Base-by-base conservation (phyloP, 2,113 vertebrate species). In the Urocynchramus pylzowi region DNA sequence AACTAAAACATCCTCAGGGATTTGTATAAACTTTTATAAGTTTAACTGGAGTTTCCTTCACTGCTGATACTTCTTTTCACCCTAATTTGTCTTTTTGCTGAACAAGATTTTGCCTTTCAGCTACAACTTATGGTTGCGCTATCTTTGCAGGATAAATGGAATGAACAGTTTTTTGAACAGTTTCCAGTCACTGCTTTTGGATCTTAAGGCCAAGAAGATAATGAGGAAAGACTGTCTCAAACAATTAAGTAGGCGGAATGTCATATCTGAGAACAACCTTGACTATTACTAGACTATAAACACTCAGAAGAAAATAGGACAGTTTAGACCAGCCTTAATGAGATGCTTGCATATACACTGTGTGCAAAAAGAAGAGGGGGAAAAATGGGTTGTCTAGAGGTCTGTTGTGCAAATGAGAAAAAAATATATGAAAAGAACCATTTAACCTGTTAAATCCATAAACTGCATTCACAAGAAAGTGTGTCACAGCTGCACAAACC, bases 71-170 rank as follows among this genome's bases (percentile, higher is more conserved):
- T 83, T 90, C 15, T n/a, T 91, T 96, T 81, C 44, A 79, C 35
- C 12, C 45, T 85, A 56, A 94, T 95, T 95, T 96, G 42, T 92
- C 65, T 90, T 84, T 87, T 89, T 5, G 11, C 70, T 76, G 75
- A 92, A 93, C 53, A 78, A 83, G 71, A 60, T 30, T 90, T 97
- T 88, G 82, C 65, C 79, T 96, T 80, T 92, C 52, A 85, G 90
- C 73, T 84, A 61, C 56, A 54, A 80, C 16, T 91, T 91, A 82
- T 10, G 17, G 28, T 64, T 93, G 14, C 1, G 1, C 35, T 86
- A 27, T 70, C 42, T 87, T 89, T 85, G 52, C 52, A 79, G 14
- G 41, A 67, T 67, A 89, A 95, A 90, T 44, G 10, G 30, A 83
- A 80, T 47, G 65, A 49, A 42, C 18, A 68, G 24, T 7, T 79